Evolutionary conservation across 2,888 invertebrate genomes (phyloP).

Genomic region (Phortica okadai): DNA sequence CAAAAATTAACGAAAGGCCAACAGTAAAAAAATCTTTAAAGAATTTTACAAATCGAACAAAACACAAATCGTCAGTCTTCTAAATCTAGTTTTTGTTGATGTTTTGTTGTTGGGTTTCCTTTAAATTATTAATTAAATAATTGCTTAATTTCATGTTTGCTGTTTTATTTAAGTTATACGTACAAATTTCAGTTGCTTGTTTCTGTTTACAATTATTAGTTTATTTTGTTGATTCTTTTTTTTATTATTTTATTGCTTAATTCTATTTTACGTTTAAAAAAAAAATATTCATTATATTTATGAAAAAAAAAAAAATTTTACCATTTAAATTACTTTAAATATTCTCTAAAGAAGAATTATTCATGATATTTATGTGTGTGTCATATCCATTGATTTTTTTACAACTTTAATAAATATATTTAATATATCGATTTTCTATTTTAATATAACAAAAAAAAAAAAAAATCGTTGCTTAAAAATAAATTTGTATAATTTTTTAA

Average conservation of each 20-base stretch:
- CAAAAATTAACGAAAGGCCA: background rate
- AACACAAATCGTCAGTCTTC: conserved; percentile 27
- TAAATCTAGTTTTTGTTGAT: conserved; percentile 43
- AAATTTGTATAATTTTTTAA: background rate
- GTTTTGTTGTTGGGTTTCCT: conserved; percentile 37
- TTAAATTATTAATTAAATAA: conserved; percentile 42
- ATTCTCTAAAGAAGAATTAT: conserved; percentile 30
- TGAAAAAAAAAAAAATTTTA: conserved; percentile 57
- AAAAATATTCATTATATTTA: conserved; percentile 22
- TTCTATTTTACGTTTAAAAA: conserved; percentile 45
- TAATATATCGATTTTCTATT: conserved; percentile 29
- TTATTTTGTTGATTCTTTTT: conserved; percentile 38
- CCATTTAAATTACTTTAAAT: conserved; percentile 36
- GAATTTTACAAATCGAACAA: background rate
- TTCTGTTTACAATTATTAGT: conserved; percentile 19
- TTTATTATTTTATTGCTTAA: conserved; percentile 21
- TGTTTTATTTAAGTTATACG: conserved; percentile 59
- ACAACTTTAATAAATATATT: conserved; percentile 54
- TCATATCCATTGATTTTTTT: conserved; percentile 47
- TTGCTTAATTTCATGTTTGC: conserved; percentile 47
- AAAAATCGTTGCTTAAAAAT: conserved; percentile 17
- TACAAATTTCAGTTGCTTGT: conserved; percentile 57
- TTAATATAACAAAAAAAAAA: conserved; percentile 29
- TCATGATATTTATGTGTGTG: conserved; percentile 8
- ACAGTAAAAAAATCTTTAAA: background rate